phyloP scores from a whole-genome alignment of 2,113 vertebrate genomes.

The Coregonus clupeaformis region DNA sequence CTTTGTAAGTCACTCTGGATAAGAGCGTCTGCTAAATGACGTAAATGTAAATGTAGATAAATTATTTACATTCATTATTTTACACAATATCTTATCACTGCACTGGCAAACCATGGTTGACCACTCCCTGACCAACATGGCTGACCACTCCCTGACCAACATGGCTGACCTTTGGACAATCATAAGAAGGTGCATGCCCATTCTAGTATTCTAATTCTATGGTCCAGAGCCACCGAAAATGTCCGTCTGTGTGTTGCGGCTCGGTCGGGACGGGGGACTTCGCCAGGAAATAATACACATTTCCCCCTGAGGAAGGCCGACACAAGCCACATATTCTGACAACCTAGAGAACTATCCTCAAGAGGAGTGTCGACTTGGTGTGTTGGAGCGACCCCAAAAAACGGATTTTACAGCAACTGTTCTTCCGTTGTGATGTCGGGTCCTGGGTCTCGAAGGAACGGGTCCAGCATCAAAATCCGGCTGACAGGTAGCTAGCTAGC shows the following conservation, averaged over 20 bases:
- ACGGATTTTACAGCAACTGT: slow-evolving; percentile 67
- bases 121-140: too few relatives aligned
- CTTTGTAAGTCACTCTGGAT: too few relatives aligned
- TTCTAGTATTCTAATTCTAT: too few relatives aligned
- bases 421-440: slow-evolving; percentile 91
- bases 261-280: slow-evolving; percentile 72
- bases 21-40: too few relatives aligned
- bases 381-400: slow-evolving; percentile 57
- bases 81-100: not conserved
- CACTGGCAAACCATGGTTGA: too few relatives aligned
- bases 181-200: slow-evolving; percentile 47
- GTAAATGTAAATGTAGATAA: too few relatives aligned
- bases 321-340: slow-evolving; percentile 40
- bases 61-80: not conserved
- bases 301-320: slow-evolving; percentile 51
- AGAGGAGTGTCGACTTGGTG: slow-evolving; percentile 54
- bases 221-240: slow-evolving; percentile 69
- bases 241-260: slow-evolving; percentile 76
- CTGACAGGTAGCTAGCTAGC: slow-evolving; percentile 86
- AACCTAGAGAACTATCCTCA: slow-evolving; percentile 40
- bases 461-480: slow-evolving; percentile 96
- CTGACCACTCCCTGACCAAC: not conserved
- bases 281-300: slow-evolving; percentile 71
- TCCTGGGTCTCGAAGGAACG: slow-evolving; percentile 90
- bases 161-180: slow-evolving; percentile 74